Conservation (phyloP, 2,888 invertebrate species). For the Diarsia mendica region DNA sequence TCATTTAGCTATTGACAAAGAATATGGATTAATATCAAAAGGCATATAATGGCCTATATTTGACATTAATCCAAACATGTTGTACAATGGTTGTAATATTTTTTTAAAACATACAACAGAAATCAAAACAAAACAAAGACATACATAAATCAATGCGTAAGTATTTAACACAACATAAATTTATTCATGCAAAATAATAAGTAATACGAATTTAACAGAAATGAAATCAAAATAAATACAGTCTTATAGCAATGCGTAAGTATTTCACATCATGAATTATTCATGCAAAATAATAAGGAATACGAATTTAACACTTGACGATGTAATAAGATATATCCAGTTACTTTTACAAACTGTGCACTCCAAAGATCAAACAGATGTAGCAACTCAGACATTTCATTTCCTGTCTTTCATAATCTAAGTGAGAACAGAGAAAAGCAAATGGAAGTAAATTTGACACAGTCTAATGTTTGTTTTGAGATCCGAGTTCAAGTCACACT, state of each 20-base stretch:
- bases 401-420: constrained; percentile 40
- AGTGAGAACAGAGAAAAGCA: constrained; percentile 61
- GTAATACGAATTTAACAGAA: too few species aligned
- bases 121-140: too few species aligned
- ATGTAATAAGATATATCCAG: background rate
- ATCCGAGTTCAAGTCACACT: constrained; percentile 56
- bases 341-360: background rate
- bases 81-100: too few species aligned
- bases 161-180: too few species aligned
- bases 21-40: too few species aligned
- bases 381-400: constrained; percentile 14
- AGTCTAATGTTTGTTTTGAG: constrained; percentile 70
- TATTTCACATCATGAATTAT: background rate
- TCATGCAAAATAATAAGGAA: background rate
- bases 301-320: background rate
- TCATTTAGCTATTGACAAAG: too few species aligned
- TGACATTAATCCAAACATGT: too few species aligned
- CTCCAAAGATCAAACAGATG: background rate
- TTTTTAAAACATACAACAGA: too few species aligned
- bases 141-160: too few species aligned
- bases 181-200: too few species aligned
- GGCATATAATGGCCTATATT: too few species aligned
- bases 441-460: constrained; percentile 68
- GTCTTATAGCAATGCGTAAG: background rate
- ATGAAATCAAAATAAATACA: background rate